A percentile compares a stretch with the other conserved stretches of the same genome.
Evolutionary conservation across 1,140 invertebrate species (phyloP).

Genomic region (Hycleus phaleratus): DNA sequence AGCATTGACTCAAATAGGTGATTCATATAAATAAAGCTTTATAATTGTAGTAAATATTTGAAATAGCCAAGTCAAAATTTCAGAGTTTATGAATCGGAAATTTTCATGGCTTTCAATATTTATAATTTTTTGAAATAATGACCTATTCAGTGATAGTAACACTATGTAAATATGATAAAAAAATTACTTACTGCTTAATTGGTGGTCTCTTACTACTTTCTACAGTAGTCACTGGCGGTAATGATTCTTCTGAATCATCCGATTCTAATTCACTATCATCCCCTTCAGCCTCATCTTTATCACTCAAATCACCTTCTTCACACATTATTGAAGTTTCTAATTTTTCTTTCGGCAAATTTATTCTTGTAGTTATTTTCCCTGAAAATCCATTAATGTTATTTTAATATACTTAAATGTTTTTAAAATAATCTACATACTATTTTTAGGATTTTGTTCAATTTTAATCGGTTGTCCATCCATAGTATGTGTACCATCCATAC

Average conservation of each 20-base stretch:
- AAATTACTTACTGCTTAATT: slow-evolving; percentile 49
- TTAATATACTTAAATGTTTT: no score
- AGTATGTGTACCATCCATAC: slow-evolving; percentile 56
- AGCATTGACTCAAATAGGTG: no score
- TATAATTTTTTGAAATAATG: no score
- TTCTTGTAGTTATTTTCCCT: slow-evolving; percentile 34
- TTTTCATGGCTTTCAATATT: no score
- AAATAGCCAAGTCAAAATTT: no score
- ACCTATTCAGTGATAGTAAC: no score
- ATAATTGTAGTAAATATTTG: no score
- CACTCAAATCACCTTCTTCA: slow-evolving; percentile 61
- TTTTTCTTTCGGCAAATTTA: slow-evolving; percentile 38
- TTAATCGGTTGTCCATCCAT: slow-evolving; percentile 52
- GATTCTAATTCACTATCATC: slow-evolving; percentile 57
- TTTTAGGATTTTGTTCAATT: slow-evolving; percentile 35
- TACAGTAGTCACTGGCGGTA: slow-evolving; percentile 30
- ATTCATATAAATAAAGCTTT: no score
- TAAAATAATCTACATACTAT: slow-evolving; percentile 30
- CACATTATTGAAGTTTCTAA: slow-evolving; percentile 53
- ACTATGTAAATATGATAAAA: slow-evolving; percentile 11
- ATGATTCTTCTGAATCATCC: slow-evolving; percentile 52
- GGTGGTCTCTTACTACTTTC: slow-evolving; percentile 37
- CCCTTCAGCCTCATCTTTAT: slow-evolving; percentile 75
- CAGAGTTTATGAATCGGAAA: no score
- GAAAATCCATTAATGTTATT: slow-evolving; percentile 21